Base-by-base conservation (phyloP, 2,888 invertebrate species). In the Noctua pronuba region DNA sequence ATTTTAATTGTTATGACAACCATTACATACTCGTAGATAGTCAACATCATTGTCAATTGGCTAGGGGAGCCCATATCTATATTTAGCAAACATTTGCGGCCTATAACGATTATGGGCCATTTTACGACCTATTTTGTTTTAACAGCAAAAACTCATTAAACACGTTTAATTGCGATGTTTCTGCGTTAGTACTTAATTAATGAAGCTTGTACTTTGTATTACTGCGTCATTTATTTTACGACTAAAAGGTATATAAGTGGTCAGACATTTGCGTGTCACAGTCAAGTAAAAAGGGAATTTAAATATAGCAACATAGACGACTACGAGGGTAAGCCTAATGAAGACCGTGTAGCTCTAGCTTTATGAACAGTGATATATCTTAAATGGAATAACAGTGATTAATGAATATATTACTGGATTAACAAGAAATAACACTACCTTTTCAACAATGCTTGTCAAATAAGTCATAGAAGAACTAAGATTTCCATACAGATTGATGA, bases 211-310 rank as follows among this genome's bases (percentile, higher is more conserved):
- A 68, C 21, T 41, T 62, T 24, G 35, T 21, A 58, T 58, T 21
- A 11, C 46, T 49, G 35, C 3, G 5, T 52, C 35, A 58, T 75
- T 66, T 35, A 74, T 67, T 80, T 82, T 75, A 84, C n/a, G 35
- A 49, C 5, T 21, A 58, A n/a, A 64, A 64, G 16, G 21, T 24
- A 35, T 3, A 31, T 31, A 31, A 21, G 18, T 60, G 60, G 31
- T 31, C 31, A 2, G 31, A 31, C 31, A 60, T 8, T 31, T 31
- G 18, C 60, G 21, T 31, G 31, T 31, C 31, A 18, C 1, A 35
- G 21, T n/a, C 21, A 11, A 13, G 21, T 38, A 21, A 72, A n/a
- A 72, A 52, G 38, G 0, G 8, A 8, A 18, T 18, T 21, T 8
- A 18, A 8, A 4, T 38, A 70, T 49, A 52, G n/a, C 21, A 4